These are phyloP conservation scores for Argyrosomus japonicus DNA, from an alignment of 2,113 vertebrate species.

Conservation along the genomic window DNA sequence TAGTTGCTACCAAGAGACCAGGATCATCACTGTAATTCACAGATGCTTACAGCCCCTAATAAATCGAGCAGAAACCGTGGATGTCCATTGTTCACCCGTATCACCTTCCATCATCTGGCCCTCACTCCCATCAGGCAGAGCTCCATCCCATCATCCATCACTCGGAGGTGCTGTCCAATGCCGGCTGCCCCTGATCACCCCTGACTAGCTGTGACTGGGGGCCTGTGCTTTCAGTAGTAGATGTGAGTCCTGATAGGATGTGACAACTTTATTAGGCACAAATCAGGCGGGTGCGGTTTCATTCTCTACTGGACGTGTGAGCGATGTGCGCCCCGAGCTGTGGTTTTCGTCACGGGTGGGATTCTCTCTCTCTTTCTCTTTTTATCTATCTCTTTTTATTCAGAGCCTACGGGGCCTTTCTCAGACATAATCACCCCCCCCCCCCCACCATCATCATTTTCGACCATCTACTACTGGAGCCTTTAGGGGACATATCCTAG, in stretches of 20 bases:
- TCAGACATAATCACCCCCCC: slow-evolving; percentile 32
- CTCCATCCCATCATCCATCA: slow-evolving; percentile 73
- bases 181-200: slow-evolving; percentile 63
- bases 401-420: slow-evolving; percentile 33
- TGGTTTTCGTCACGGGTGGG: slow-evolving; percentile 48
- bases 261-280: slow-evolving; percentile 85
- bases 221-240: slow-evolving; percentile 65
- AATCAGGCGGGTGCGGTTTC: slow-evolving; percentile 69
- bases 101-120: slow-evolving; percentile 58
- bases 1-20: slow-evolving; percentile 20
- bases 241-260: slow-evolving; percentile 82
- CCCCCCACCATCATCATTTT: not conserved
- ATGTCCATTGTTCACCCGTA: slow-evolving; percentile 48
- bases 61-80: slow-evolving; percentile 55
- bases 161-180: slow-evolving; percentile 64
- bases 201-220: slow-evolving; percentile 64
- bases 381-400: slow-evolving; percentile 63
- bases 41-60: slow-evolving; percentile 41
- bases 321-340: slow-evolving; percentile 62
- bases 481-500: slow-evolving; percentile 41
- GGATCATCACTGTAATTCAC: slow-evolving; percentile 34
- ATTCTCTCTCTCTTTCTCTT: slow-evolving; percentile 37
- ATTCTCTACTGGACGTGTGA: slow-evolving; percentile 65
- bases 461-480: slow-evolving; percentile 26
- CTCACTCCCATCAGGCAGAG: slow-evolving; percentile 52